Evolutionary conservation across 1,140 invertebrate genomes (phyloP).

Genomic region (Magallana gigas): DNA sequence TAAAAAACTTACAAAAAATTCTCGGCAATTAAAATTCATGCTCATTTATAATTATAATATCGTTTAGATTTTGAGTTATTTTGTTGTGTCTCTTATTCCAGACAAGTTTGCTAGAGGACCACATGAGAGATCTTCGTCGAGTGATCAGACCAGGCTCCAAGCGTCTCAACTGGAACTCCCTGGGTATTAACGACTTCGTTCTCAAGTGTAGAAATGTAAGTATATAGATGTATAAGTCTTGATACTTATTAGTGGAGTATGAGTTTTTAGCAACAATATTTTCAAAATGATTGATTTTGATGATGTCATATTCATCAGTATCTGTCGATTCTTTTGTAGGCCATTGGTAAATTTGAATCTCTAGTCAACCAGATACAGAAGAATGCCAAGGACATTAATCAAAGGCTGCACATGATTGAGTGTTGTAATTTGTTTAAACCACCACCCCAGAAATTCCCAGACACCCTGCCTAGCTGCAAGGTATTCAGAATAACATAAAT

Average conservation of each 20-base stretch:
- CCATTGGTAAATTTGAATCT: slow-evolving; percentile 82
- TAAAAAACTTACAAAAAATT: slow-evolving; percentile 53
- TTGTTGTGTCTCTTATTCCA: slow-evolving; percentile 55
- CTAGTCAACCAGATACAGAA: slow-evolving; percentile 87
- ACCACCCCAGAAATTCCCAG: slow-evolving; percentile 72
- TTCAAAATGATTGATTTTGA: no score
- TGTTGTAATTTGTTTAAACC: slow-evolving; percentile 77
- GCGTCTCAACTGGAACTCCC: slow-evolving; percentile 90
- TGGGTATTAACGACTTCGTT: slow-evolving; percentile 88
- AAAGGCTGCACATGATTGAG: slow-evolving; percentile 75
- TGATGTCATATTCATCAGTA: neutral
- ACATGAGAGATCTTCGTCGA: slow-evolving; percentile 87
- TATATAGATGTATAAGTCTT: neutral
- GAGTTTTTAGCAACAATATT: no score
- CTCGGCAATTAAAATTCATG: neutral
- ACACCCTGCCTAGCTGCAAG: slow-evolving; percentile 75
- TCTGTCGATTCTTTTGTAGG: slow-evolving; percentile 62
- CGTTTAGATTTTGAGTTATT: neutral
- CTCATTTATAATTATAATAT: neutral
- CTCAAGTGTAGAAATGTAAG: slow-evolving; percentile 80
- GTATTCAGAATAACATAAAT: slow-evolving; percentile 49
- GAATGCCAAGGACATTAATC: slow-evolving; percentile 85
- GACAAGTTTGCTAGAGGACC: slow-evolving; percentile 77
- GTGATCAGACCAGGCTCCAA: slow-evolving; percentile 89
- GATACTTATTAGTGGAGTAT: no score